Percentiles rank a stretch among this genome's conserved stretches.
phyloP scores from a whole-genome alignment of 1,140 invertebrate species.

The Colletes latitarsis region DNA sequence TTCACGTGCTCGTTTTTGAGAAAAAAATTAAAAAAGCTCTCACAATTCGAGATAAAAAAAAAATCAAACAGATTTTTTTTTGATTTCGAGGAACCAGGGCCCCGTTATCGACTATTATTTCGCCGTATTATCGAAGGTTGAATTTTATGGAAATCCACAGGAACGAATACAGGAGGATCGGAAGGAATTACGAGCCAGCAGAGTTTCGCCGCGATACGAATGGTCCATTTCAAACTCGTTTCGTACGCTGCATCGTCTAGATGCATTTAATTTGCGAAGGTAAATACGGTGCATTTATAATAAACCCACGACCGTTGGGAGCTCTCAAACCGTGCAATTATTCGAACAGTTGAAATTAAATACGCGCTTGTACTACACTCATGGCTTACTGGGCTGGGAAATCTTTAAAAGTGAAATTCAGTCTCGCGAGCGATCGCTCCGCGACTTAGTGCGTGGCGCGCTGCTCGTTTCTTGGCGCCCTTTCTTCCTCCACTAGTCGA shows the following conservation, averaged over 20 bases:
- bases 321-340: slow-evolving; percentile 1
- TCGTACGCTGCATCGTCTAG: slow-evolving; percentile 2
- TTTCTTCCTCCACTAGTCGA: too few species aligned
- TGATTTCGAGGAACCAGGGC: neutral
- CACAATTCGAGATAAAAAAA: too few species aligned
- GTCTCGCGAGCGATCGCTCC: too few species aligned
- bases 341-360: slow-evolving; percentile 22
- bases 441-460: too few species aligned
- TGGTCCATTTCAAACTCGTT: slow-evolving; percentile 9
- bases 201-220: neutral
- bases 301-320: neutral
- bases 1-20: too few species aligned
- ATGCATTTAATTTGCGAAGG: slow-evolving; percentile 15
- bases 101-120: neutral
- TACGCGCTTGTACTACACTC: neutral
- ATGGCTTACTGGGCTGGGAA: neutral
- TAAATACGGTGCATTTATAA: slow-evolving; percentile 10
- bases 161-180: slow-evolving; percentile 2
- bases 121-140: neutral
- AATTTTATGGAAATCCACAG: slow-evolving; percentile 2
- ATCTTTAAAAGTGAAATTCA: too few species aligned
- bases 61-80: too few species aligned
- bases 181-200: neutral
- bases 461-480: too few species aligned
- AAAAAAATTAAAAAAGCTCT: too few species aligned